These are phyloP conservation scores for Lysandra coridon DNA, from an alignment of 2,888 invertebrate genomes.

Conservation along the genomic window DNA sequence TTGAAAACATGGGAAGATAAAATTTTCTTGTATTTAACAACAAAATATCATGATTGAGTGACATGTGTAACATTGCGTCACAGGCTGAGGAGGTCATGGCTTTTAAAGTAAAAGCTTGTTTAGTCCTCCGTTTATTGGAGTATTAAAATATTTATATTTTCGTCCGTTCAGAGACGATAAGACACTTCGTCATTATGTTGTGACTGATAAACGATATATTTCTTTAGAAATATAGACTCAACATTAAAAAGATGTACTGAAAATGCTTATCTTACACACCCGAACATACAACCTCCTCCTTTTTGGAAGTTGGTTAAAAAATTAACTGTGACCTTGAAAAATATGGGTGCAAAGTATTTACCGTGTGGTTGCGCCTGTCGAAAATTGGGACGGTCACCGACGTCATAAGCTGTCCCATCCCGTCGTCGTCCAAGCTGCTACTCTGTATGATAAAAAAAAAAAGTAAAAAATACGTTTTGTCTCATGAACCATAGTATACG, in stretches of 20 bases:
- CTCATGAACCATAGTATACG: too few species aligned
- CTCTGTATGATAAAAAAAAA: slow-evolving; percentile 69
- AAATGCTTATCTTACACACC: too few species aligned
- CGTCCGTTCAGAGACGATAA: too few species aligned
- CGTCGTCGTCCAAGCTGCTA: slow-evolving; percentile 83
- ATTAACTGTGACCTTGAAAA: background rate
- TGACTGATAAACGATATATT: too few species aligned
- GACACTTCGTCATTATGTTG: too few species aligned
- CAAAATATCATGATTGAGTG: background rate
- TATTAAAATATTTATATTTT: too few species aligned
- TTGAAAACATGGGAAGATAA: background rate
- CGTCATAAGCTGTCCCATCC: slow-evolving; percentile 92
- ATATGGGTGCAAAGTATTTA: slow-evolving; percentile 51
- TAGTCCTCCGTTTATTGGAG: too few species aligned
- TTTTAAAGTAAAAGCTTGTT: background rate
- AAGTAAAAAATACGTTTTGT: too few species aligned
- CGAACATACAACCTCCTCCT: too few species aligned
- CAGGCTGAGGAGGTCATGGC: background rate
- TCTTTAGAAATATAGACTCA: too few species aligned
- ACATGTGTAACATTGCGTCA: background rate
- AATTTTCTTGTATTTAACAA: background rate
- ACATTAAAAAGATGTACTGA: too few species aligned
- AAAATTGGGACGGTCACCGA: slow-evolving; percentile 97
- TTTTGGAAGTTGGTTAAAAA: too few species aligned
- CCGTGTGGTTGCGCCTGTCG: slow-evolving; percentile 94